Conservation (phyloP, 2,797 vertebrate genomes). For the Rhabdophis nuchalis region DNA sequence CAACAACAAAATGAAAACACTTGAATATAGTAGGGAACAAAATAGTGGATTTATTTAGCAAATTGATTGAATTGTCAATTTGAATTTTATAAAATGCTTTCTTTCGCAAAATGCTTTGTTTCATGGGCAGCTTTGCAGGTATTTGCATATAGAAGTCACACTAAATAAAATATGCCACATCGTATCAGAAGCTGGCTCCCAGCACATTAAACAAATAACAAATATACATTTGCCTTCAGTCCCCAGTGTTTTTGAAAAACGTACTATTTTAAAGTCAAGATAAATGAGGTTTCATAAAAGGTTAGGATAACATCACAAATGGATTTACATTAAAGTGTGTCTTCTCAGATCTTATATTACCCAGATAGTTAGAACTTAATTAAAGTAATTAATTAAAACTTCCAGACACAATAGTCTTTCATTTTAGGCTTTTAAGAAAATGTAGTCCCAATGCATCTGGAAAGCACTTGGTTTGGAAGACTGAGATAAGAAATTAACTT, state of each 20-base stretch:
- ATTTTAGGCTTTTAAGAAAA: neutral
- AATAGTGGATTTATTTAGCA: neutral
- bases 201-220: slow-evolving; percentile 51
- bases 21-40: neutral
- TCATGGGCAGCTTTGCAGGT: slow-evolving; percentile 34
- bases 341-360: neutral
- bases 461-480: neutral
- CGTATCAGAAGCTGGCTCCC: slow-evolving; percentile 34
- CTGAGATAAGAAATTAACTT: slow-evolving; percentile 18
- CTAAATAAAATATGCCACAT: slow-evolving; percentile 54
- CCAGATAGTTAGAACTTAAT: neutral
- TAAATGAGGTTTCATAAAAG: neutral
- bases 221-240: slow-evolving; percentile 10
- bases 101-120: neutral
- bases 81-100: slow-evolving; percentile 18
- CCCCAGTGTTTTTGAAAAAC: slow-evolving; percentile 10
- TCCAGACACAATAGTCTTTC: neutral
- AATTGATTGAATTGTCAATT: slow-evolving; percentile 9
- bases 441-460: neutral
- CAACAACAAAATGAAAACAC: neutral
- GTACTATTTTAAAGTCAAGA: slow-evolving; percentile 44
- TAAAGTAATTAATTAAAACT: neutral
- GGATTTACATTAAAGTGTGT: slow-evolving; percentile 9
- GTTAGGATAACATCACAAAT: neutral
- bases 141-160: slow-evolving; percentile 54